These are phyloP conservation scores for Pterocles gutturalis DNA, from an alignment of 2,113 vertebrate genomes.

Conservation along the genomic window DNA sequence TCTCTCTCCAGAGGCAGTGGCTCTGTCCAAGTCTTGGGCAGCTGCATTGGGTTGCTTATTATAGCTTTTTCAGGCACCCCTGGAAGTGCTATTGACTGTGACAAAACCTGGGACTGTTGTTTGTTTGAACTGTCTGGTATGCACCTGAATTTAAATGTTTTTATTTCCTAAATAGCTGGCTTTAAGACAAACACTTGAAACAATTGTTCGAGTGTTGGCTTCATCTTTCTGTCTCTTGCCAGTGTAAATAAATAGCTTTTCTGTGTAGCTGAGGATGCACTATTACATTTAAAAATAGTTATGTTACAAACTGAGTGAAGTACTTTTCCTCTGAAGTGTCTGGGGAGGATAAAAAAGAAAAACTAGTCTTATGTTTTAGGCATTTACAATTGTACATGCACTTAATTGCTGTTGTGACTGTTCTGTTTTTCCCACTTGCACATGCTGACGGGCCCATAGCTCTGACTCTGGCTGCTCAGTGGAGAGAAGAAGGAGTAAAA, in stretches of 20 bases:
- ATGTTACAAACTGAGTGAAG: background rate
- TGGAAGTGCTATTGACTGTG: background rate
- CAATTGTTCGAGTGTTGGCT: background rate
- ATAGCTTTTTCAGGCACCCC: background rate
- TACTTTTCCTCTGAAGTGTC: background rate
- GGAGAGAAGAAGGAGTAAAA: background rate
- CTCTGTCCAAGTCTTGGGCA: background rate
- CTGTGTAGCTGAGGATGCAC: background rate
- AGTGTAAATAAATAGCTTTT: background rate
- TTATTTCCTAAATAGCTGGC: background rate
- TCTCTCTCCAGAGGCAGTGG: background rate
- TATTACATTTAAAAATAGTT: background rate
- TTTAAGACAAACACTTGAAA: slow-evolving; percentile 5
- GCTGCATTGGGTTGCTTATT: background rate
- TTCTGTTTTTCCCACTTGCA: background rate
- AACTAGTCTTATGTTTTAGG: background rate
- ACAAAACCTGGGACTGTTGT: background rate
- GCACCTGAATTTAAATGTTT: background rate
- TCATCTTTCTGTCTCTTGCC: background rate
- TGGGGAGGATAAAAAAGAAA: background rate
- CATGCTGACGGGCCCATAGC: background rate
- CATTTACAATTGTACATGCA: slow-evolving; percentile 27
- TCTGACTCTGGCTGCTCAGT: background rate
- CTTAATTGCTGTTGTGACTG: slow-evolving; percentile 12
- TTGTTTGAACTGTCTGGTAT: background rate